These are phyloP conservation scores for Nanorana parkeri DNA, from an alignment of 2,113 vertebrate genomes.

Conservation along the genomic window DNA sequence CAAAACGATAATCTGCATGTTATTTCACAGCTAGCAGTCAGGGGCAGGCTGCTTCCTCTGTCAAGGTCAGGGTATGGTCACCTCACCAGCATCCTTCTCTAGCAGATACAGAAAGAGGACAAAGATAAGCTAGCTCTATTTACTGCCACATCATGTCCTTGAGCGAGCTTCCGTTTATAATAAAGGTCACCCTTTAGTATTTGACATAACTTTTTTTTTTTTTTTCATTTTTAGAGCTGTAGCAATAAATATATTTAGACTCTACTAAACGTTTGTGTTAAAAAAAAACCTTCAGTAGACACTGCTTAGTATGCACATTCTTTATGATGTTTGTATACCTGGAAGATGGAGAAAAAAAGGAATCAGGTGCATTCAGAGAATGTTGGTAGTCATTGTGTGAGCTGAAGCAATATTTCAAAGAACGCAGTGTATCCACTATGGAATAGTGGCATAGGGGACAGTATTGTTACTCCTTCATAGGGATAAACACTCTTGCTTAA, in stretches of 20 bases:
- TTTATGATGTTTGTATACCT: too few species aligned
- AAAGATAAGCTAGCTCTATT: slow-evolving; percentile 22
- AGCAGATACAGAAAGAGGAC: slow-evolving; percentile 19
- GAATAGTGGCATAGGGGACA: too few species aligned
- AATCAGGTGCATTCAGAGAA: too few species aligned
- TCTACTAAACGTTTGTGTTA: too few species aligned
- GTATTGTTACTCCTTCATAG: too few species aligned
- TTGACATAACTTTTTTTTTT: background rate
- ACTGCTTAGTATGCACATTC: too few species aligned
- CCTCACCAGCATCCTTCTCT: slow-evolving; percentile 2
- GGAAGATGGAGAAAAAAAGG: too few species aligned
- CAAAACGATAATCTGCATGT: slow-evolving; percentile 12
- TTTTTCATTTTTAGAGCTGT: background rate
- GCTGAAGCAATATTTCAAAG: too few species aligned
- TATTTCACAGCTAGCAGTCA: slow-evolving; percentile 7
- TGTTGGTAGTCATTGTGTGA: too few species aligned
- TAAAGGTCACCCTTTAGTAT: background rate
- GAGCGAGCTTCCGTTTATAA: slow-evolving; percentile 10
- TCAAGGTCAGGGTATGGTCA: slow-evolving; percentile 37
- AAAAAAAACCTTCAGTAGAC: too few species aligned
- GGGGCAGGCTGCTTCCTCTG: slow-evolving; percentile 15
- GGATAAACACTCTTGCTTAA: too few species aligned
- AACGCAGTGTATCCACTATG: too few species aligned
- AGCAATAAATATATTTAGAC: background rate
- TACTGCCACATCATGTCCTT: slow-evolving; percentile 13